phyloP scores from a whole-genome alignment of 1,140 invertebrate genomes.

The Aphidius gifuensis region DNA sequence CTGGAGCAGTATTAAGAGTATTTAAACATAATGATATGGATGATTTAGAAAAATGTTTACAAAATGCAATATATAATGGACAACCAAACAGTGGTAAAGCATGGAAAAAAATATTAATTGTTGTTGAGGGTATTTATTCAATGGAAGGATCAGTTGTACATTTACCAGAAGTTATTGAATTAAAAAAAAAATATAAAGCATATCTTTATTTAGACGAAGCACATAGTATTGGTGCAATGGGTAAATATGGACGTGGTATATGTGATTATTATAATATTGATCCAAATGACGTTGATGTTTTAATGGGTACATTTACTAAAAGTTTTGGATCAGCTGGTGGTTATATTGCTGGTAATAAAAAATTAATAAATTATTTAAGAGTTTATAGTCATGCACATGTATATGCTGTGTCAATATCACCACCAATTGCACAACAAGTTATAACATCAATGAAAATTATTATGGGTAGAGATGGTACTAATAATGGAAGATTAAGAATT shows the following conservation, averaged over 20 bases:
- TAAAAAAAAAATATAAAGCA: conserved; percentile 95
- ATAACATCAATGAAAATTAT: conserved; percentile 85
- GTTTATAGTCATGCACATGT: conserved; percentile 78
- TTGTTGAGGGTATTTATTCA: conserved; percentile 94
- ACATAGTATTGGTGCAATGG: conserved; percentile 93
- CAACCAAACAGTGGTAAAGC: conserved; percentile 74
- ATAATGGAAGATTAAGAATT: conserved; percentile 72
- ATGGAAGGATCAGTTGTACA: conserved; percentile 97
- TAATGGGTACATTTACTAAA: conserved; percentile 97
- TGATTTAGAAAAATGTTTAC: conserved; percentile 79
- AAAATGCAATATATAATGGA: conserved; percentile 76
- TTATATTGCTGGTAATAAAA: conserved; percentile 89
- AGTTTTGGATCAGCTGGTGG: conserved; percentile 96
- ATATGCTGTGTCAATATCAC: conserved; percentile 88
- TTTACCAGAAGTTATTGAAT: conserved; percentile 80
- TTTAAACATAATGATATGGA: conserved; percentile 81
- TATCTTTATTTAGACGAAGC: conserved; percentile 95
- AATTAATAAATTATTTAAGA: conserved; percentile 77
- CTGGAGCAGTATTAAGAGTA: conserved; percentile 81
- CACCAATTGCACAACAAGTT: conserved; percentile 88
- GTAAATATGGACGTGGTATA: conserved; percentile 82
- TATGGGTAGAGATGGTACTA: conserved; percentile 79
- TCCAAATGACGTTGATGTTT: conserved; percentile 87
- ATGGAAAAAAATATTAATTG: conserved; percentile 92
- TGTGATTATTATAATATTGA: conserved; percentile 79